Evolutionary conservation across 2,888 invertebrate genomes (phyloP), one percentile per base, ranked within the genome.

Genomic region (Yponomeuta evonymella): DNA sequence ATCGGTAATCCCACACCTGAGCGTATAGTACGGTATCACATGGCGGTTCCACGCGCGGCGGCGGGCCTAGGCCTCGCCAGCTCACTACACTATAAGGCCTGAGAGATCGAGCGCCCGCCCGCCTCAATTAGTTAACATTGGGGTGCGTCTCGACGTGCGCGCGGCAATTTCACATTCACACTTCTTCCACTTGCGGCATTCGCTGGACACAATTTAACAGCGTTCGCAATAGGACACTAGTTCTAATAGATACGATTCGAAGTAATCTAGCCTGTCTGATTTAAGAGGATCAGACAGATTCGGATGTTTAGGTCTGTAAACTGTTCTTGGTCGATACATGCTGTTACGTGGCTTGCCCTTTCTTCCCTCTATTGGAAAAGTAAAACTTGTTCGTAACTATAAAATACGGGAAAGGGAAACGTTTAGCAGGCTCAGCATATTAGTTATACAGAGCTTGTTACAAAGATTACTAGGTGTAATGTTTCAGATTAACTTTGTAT

Each of bases 111-210:
- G 75, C 80, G 81, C 83, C 82, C 83, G 84, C 81, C 83, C 86
- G 84, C 84, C 83, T 81, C 83, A 87, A 88, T 88, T 88, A 86
- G 86, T 87, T 89, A 89, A 90, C 86, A 88, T 90, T 91, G 51
- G 12, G 51, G 51, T 58, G 51, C 51, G 15, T 69, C 23, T 58
- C 3, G 15, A 58, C 51, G 5, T 58, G 15, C 51, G 51, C 51
- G 51, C 51, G 51, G 51, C 51, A 58, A 58, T 15, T 58, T 58
- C 51, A 58, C 12, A 58, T 58, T 15, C 51, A 15, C 51, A 58
- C 51, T 23, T 23, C 23, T 23, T 23, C 23, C 23, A 23, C 51
- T 8, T 43, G 51, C 3, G 3, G 15, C 15, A 58, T 58, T 58
- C 51, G 51, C 15, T 58, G 51, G 15, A 58, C 12, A 58, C 51